Evolutionary conservation across 2,888 invertebrate species (phyloP).

Genomic region (Drosophila limbata): DNA sequence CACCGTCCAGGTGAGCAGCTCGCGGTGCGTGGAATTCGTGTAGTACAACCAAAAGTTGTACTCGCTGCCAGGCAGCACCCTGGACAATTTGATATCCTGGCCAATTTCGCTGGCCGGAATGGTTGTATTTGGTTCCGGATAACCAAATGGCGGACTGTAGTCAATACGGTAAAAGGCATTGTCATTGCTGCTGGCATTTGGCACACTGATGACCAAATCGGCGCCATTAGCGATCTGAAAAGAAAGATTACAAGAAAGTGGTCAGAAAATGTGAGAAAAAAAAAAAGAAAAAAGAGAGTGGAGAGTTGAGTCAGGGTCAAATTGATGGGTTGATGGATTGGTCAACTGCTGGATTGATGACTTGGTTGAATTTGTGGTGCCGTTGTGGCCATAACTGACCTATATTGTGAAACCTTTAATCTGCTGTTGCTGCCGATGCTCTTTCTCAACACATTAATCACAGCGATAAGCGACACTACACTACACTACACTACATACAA

Average conservation of each 20-base stretch:
- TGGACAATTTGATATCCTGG: conserved; percentile 93
- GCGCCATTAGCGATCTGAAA: conserved; percentile 87
- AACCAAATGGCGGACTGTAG: conserved; percentile 93
- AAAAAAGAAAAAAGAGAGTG: background rate
- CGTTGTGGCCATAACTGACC: conserved; percentile 41
- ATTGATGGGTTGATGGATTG: conserved; percentile 12
- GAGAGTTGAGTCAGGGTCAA: conserved; percentile 18
- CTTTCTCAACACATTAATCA: conserved; percentile 52
- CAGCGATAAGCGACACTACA: conserved; percentile 35
- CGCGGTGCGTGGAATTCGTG: conserved; percentile 93
- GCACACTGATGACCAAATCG: conserved; percentile 95
- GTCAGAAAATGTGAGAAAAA: background rate
- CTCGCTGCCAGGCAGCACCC: conserved; percentile 94
- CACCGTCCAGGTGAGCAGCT: conserved; percentile 95
- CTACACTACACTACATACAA: conserved; percentile 4
- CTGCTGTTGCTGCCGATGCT: conserved; percentile 25
- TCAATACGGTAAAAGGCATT: conserved; percentile 93
- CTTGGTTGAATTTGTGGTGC: background rate
- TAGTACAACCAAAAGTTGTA: conserved; percentile 97
- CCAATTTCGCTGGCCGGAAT: conserved; percentile 93
- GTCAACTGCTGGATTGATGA: conserved; percentile 5
- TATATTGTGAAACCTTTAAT: conserved; percentile 50
- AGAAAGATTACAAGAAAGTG: conserved; percentile 26
- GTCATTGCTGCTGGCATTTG: conserved; percentile 92
- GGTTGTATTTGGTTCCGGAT: conserved; percentile 94